Evolutionary conservation across 1,140 invertebrate genomes (phyloP), one percentile per base, ranked within the genome.

Genomic region (Lepidurus couesii): DNA sequence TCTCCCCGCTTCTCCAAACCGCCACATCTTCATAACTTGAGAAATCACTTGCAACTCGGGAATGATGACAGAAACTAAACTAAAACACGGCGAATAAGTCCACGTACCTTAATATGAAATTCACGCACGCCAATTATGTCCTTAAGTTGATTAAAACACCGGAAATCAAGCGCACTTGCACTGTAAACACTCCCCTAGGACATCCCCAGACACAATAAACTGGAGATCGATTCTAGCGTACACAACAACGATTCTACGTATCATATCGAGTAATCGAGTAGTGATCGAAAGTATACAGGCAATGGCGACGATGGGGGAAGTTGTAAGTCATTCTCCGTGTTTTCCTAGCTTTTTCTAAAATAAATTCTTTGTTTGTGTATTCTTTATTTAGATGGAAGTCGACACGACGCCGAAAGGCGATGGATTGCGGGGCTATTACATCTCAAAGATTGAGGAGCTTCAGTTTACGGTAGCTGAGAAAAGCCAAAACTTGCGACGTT

Each of bases 391-490:
- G 92, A 95, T 96, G 94, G 95, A 96, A 80, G 89, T 95, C 75
- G 94, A 96, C 86, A 80, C 44, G 21, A 42, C 85, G 7, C 80
- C 84, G 0, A 92, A 91, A 82, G 92, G 92, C 34, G 95, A 97
- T 84, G 96, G 96, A 21, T 94, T 98, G 82, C 89, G 92, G 77
- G 93, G 94, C 2, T 99, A 98, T 86, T 99, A 98, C 83, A 93
- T 96, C 81, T 95, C 95, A 45, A 98, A 98, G 88, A 98, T 98
- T 79, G 97, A 99, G 87, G 96, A 98, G 86, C 86, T 98, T 5
- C 95, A 98, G 84, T 87, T 98, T 43, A 92, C 95, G 82, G 96
- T 99, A 7, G 93, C 95, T 42, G 98, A 99, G 82, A 99, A 99
- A 84, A 95, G 94, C 82, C 97, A 99, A 87, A 99, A 99, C 88